Conservation (phyloP, 2,888 invertebrate genomes). For the Amiota communis region DNA sequence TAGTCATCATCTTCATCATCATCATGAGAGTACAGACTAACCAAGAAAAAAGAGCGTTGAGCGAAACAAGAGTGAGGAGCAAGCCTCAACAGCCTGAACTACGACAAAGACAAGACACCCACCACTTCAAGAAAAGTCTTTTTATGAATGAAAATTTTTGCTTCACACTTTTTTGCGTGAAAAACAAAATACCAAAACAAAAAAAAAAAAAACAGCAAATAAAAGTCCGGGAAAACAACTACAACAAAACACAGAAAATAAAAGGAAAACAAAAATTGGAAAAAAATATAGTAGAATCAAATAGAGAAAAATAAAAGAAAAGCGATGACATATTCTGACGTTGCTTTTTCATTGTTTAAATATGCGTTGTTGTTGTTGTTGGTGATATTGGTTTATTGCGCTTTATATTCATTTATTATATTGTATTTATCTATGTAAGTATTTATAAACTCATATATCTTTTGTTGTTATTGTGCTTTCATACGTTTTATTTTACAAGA, state of each 20-base stretch:
- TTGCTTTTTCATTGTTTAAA: constrained; percentile 1
- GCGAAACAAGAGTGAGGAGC: too few species aligned
- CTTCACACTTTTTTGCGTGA: constrained; percentile 16
- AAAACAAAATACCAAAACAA: constrained; percentile 25
- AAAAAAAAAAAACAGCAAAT: constrained; percentile 55
- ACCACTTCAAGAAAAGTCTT: constrained; percentile 7
- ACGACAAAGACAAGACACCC: too few species aligned
- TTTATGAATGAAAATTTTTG: constrained; percentile 25
- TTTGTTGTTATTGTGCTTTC: too few species aligned
- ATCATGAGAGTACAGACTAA: too few species aligned
- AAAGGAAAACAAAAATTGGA: constrained; percentile 15
- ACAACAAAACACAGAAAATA: constrained; percentile 30
- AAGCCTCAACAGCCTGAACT: too few species aligned
- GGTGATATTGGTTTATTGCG: background rate
- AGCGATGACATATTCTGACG: constrained; percentile 30
- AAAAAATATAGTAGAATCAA: constrained; percentile 54
- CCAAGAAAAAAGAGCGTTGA: too few species aligned
- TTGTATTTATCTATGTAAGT: too few species aligned
- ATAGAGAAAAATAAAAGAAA: constrained; percentile 43
- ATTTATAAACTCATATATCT: too few species aligned
- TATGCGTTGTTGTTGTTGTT: background rate
- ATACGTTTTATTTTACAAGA: too few species aligned
- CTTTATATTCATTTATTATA: background rate
- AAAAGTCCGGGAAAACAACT: constrained; percentile 32
- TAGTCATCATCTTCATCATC: too few species aligned